phyloP scores from a whole-genome alignment of 1,140 invertebrate species.

The Heterodera schachtii region DNA sequence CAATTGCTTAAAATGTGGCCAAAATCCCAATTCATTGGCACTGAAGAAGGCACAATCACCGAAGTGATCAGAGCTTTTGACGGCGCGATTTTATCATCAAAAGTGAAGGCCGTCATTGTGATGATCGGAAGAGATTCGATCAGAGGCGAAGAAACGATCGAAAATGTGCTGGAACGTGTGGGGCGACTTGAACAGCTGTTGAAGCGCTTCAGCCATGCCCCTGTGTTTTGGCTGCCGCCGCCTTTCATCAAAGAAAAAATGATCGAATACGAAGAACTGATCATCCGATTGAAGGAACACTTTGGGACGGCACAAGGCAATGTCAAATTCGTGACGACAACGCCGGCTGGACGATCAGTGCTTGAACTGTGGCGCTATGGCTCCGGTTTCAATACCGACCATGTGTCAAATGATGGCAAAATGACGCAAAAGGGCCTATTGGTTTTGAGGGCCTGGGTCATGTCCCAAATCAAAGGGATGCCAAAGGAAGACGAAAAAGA shows the following conservation, averaged over 20 bases:
- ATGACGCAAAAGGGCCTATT: background rate
- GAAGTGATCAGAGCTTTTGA: conserved; percentile 6
- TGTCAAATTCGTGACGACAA: background rate
- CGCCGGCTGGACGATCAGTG: background rate
- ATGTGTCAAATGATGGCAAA: background rate
- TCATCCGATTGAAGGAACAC: background rate
- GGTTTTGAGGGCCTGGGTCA: background rate
- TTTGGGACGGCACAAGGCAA: background rate
- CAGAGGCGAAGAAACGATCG: background rate
- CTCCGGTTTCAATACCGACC: background rate
- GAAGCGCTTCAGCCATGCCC: background rate
- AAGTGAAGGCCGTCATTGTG: background rate
- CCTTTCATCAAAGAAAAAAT: background rate
- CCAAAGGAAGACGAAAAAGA: background rate
- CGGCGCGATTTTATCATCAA: background rate
- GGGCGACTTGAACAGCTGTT: background rate
- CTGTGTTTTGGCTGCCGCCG: background rate
- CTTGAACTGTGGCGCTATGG: background rate
- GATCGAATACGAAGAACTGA: background rate
- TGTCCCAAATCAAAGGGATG: background rate
- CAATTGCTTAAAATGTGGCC: background rate
- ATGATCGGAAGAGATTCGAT: conserved; percentile 7
- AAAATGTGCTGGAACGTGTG: conserved; percentile 5
- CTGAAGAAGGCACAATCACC: background rate
- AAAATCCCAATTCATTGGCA: conserved; percentile 7